These are phyloP conservation scores for Chlorodrepanis virens DNA, from an alignment of 2,113 vertebrate genomes.

Conservation along the genomic window DNA sequence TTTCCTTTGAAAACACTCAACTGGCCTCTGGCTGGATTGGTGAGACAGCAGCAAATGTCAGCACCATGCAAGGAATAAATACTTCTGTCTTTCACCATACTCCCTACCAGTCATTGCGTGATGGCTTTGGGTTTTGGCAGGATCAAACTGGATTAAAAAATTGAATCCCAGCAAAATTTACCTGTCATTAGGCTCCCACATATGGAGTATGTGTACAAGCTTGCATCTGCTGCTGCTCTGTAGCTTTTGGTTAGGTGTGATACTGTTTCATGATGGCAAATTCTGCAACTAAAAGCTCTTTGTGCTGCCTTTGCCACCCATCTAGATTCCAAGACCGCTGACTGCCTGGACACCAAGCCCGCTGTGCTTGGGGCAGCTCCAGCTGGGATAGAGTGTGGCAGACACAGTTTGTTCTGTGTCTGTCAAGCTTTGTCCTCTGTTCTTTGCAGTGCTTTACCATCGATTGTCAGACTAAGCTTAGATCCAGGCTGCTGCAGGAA, in stretches of 20 bases:
- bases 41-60: not conserved
- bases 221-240: not conserved
- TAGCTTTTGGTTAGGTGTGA: not conserved
- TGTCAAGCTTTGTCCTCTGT: not conserved
- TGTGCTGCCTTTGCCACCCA: not conserved
- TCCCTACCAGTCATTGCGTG: not conserved
- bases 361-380: not conserved
- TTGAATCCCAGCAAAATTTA: not conserved
- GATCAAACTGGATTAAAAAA: not conserved
- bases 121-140: not conserved
- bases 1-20: not conserved
- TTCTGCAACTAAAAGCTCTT: not conserved
- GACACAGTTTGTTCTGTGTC: not conserved
- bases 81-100: not conserved
- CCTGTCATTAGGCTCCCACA: not conserved
- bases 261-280: not conserved
- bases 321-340: not conserved
- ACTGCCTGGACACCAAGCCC: not conserved
- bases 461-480: not conserved
- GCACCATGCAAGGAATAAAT: not conserved
- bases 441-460: not conserved
- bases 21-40: not conserved
- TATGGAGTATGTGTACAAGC: not conserved
- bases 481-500: not conserved
- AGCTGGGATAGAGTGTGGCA: not conserved